Percentiles rank a stretch among this genome's conserved stretches.
phyloP scores from a whole-genome alignment of 2,888 invertebrate genomes.

The Unio pictorum region DNA sequence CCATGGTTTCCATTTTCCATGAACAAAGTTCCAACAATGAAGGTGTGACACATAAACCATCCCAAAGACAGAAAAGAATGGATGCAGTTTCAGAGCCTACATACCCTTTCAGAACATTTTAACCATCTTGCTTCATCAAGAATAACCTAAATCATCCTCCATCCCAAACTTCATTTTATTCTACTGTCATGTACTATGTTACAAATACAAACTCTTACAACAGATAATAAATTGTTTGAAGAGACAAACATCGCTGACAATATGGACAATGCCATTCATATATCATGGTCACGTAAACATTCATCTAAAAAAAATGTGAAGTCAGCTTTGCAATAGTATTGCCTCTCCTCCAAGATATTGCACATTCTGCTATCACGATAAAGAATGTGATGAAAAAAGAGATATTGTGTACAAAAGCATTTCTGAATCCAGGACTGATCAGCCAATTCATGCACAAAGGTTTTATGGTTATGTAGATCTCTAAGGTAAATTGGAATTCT shows the following conservation, averaged over 20 bases:
- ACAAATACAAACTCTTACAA: background rate
- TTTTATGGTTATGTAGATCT: conserved; percentile 43
- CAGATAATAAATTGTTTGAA: conserved; percentile 14
- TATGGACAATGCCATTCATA: background rate
- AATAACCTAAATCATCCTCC: no score
- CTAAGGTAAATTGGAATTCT: conserved; percentile 50
- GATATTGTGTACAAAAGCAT: conserved; percentile 1
- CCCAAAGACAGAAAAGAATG: background rate
- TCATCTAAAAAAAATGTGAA: conserved; percentile 5
- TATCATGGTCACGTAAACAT: conserved; percentile 16
- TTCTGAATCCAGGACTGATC: conserved; percentile 49
- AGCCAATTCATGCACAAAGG: conserved; percentile 52
- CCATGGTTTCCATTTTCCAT: conserved; percentile 19
- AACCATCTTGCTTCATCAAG: no score
- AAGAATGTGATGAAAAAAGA: conserved; percentile 13
- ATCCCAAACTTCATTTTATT: no score
- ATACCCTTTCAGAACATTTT: background rate
- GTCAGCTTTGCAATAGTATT: conserved; percentile 5
- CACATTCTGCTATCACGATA: conserved; percentile 9
- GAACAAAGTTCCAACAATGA: conserved; percentile 7
- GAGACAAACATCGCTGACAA: conserved; percentile 4
- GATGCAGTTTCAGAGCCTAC: background rate
- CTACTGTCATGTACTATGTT: background rate
- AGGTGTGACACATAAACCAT: conserved; percentile 8
- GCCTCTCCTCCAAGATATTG: conserved; percentile 10